Base-by-base conservation (phyloP, 2,113 vertebrate genomes). In the Etheostoma spectabile region DNA sequence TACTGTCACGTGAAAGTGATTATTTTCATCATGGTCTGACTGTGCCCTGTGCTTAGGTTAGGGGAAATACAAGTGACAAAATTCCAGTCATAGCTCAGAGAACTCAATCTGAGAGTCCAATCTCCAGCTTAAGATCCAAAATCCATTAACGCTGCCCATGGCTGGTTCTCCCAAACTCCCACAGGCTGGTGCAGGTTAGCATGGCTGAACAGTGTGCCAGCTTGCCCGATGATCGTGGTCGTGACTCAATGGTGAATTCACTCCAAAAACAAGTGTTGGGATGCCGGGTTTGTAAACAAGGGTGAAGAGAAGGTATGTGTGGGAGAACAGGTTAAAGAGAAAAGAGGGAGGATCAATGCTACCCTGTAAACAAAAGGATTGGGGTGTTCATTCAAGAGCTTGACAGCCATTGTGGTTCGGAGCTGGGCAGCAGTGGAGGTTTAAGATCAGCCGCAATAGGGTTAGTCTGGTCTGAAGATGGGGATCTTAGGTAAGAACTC, bases 401-500 rank as follows among this genome's bases (percentile, higher is more conserved):
- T 66, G 49, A 80, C 68, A 86, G 86, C 84, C 85, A 66, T 59
- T 62, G 35, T 48, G 82, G 67, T 48, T 74, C 79, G 95, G 95
- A 94, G 95, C 95, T 94, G 94, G 74, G 74, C 83, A 96, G 95
- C 96, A 93, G 91, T 51, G 91, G 86, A 89, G 67, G 81, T 88
- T 94, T 95, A 91, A 96, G 93, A 94, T 93, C 94, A 89, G 91
- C 93, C 91, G 90, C 93, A 88, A 85, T 75, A 89, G 79, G 74
- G 89, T 90, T 99, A 99, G 95, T 99, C 98, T 69, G 98, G 98
- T 96, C 97, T 97, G 96, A 99, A 99, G 96, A 99, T 99, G 30
- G 97, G 98, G 86, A 98, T 98, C 96, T 99, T 99, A 95, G 98
- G 98, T 96, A 99, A 96, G 97, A 99, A 99, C 95, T 99, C 98